A percentile compares a stretch with the other conserved stretches of the same genome.
These are phyloP conservation scores for Saxidomus purpurata DNA, from an alignment of 1,140 invertebrate species.

Conservation along the genomic window DNA sequence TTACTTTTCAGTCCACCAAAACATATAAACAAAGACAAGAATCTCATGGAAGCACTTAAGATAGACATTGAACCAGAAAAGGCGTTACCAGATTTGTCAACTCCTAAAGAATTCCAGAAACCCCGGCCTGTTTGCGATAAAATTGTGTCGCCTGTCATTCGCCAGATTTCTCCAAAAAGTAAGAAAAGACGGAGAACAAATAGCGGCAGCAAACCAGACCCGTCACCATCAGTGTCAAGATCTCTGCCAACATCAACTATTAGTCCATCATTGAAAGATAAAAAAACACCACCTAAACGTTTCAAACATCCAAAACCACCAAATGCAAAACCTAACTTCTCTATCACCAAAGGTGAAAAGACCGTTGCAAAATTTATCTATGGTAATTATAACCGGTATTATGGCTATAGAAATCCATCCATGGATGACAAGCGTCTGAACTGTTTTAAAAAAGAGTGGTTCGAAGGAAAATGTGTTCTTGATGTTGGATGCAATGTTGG, in stretches of 20 bases:
- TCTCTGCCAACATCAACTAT: conserved; percentile 68
- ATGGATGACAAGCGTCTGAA: conserved; percentile 94
- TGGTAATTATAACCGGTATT: conserved; percentile 99
- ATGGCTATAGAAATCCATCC: conserved; percentile 96
- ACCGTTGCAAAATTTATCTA: conserved; percentile 91
- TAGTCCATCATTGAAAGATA: conserved; percentile 67
- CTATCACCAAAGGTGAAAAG: conserved; percentile 45
- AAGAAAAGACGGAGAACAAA: conserved; percentile 88
- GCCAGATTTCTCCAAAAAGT: conserved; percentile 91
- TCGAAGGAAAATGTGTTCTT: conserved; percentile 95
- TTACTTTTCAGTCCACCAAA: conserved; percentile 42
- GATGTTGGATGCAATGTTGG: conserved; percentile 99
- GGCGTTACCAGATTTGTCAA: background rate
- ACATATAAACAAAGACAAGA: conserved; percentile 64
- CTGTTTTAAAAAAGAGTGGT: conserved; percentile 94
- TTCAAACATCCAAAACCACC: conserved; percentile 65
- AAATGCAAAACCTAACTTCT: background rate
- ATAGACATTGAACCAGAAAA: conserved; percentile 77
- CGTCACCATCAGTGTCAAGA: conserved; percentile 75
- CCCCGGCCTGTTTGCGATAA: conserved; percentile 90
- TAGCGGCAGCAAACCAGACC: conserved; percentile 71
- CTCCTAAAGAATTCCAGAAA: conserved; percentile 36
- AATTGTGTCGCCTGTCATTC: conserved; percentile 96
- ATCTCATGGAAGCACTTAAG: conserved; percentile 76
- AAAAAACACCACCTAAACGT: conserved; percentile 67